Evolutionary conservation across 1,140 invertebrate genomes (phyloP), one percentile per base, ranked within the genome.

Genomic region (Drosophila ercepeae): DNA sequence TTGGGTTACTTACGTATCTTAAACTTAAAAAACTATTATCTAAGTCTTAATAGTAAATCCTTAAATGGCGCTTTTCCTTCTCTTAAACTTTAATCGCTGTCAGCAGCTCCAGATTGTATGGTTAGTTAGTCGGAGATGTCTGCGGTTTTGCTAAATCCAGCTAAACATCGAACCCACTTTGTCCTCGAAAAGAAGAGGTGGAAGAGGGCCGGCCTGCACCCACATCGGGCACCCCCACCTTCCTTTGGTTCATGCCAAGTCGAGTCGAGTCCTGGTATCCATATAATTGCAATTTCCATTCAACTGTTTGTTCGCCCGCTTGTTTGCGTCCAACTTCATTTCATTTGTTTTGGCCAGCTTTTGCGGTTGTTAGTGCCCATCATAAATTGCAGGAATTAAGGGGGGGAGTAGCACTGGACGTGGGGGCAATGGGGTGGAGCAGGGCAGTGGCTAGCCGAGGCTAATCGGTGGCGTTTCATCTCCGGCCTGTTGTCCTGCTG

Each of bases 391-490:
- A 14, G 19, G 53, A 45, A 70, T 42, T 49, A 55, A 25, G 53
- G 39, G 9, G 14, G 25, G 27, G 42, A 19, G 51, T 29, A 36
- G 36, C 8, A 6, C 0, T 5, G 27, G 7, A 39, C n/a, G n/a
- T n/a, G n/a, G n/a, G n/a, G n/a, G 36, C 8, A 6, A 0, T 5
- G 27, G 7, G 25, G 34, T 25, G 36, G 4, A 9, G 6, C 8
- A 16, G 27, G 21, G 19, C 39, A 49, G 42, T 67, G 55, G 60
- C 67, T 46, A 36, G 57, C 27, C 23, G 19, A 59, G 52, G 81
- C 81, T 84, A 84, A 84, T 84, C 81, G 81, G 81, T 84, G 82
- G 76, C 81, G 67, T 84, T 84, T 84, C 82, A 84, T 84, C 81
- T 84, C 76, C 41, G 29, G 41, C 59, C 42, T 25, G n/a, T 21